phyloP scores from a whole-genome alignment of 2,797 vertebrate species.

The Helostoma temminkii region DNA sequence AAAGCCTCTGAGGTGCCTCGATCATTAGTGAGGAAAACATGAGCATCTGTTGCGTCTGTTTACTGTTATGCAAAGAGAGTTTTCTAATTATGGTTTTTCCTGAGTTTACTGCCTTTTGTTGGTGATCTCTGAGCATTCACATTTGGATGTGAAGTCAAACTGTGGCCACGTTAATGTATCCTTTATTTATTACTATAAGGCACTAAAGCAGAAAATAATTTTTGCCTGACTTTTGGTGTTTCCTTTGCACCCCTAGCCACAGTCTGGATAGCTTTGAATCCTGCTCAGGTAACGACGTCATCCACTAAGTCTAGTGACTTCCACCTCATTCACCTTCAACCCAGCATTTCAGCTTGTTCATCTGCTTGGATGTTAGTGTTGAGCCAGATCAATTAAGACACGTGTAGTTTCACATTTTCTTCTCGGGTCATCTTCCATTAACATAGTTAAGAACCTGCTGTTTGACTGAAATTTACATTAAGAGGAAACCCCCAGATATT shows the following conservation, averaged over 20 bases:
- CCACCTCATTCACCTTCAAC: slow-evolving; percentile 55
- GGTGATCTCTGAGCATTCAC: background rate
- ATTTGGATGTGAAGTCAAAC: background rate
- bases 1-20: background rate
- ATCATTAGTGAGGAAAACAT: background rate
- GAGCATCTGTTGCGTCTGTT: background rate
- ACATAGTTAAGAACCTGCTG: slow-evolving; percentile 46
- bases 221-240: slow-evolving; percentile 77
- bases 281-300: slow-evolving; percentile 85
- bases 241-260: slow-evolving; percentile 84
- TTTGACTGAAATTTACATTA: background rate
- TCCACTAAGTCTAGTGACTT: slow-evolving; percentile 57
- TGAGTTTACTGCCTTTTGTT: background rate
- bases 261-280: slow-evolving; percentile 90
- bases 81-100: background rate
- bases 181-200: background rate
- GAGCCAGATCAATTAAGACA: slow-evolving; percentile 21
- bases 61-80: background rate
- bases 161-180: background rate
- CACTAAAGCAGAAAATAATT: slow-evolving; percentile 16
- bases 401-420: slow-evolving; percentile 31
- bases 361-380: slow-evolving; percentile 56
- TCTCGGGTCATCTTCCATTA: slow-evolving; percentile 41
- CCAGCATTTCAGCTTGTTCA: slow-evolving; percentile 60
- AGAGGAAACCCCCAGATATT: too few relatives aligned